Percentiles rank a stretch among this genome's conserved stretches.
Evolutionary conservation across 23 tunicate genomes (phyloP).

Genomic region (Trididemnum miniatum): DNA sequence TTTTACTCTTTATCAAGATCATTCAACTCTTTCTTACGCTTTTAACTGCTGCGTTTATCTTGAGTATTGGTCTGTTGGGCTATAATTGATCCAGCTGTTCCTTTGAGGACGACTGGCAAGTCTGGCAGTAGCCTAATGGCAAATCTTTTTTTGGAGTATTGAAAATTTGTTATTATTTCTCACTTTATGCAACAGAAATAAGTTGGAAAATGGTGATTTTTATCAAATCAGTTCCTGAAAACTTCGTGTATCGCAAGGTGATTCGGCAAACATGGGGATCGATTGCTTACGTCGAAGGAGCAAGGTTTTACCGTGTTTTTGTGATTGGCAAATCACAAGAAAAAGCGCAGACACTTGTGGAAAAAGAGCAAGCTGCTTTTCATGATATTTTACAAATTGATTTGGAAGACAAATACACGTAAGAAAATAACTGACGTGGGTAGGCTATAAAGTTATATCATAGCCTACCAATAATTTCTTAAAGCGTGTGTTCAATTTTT

Average conservation of each 20-base stretch:
- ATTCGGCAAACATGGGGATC: conserved; percentile 27
- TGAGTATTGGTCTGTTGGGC: no score
- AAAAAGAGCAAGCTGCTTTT: background rate
- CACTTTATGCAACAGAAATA: no score
- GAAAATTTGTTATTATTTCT: no score
- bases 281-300: background rate
- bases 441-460: no score
- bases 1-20: background rate
- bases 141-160: no score
- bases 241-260: conserved; percentile 15
- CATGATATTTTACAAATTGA: conserved; percentile 12
- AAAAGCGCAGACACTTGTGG: background rate
- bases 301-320: conserved; percentile 4
- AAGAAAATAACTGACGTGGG: no score
- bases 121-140: no score
- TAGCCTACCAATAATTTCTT: no score
- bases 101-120: no score
- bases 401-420: conserved; percentile 9
- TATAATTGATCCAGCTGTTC: no score
- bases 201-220: conserved; percentile 33
- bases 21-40: background rate
- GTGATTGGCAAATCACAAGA: conserved; percentile 14
- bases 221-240: conserved; percentile 14
- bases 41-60: no score
- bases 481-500: no score